phyloP scores from a whole-genome alignment of 1,140 invertebrate species.

The Monomorium pharaonis region DNA sequence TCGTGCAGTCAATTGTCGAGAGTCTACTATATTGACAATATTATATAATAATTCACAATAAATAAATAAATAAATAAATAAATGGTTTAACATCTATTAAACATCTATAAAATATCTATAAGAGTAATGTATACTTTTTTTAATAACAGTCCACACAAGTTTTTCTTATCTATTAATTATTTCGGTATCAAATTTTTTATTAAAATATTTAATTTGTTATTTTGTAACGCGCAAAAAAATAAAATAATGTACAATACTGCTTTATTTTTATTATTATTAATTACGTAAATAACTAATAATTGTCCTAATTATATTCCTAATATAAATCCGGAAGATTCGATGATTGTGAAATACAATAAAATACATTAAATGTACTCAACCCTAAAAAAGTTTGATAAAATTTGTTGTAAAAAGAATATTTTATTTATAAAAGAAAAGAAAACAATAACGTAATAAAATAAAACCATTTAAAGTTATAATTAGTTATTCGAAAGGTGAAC shows the following conservation, averaged over 20 bases:
- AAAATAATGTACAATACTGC: constrained; percentile 43
- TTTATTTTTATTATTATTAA: constrained; percentile 2
- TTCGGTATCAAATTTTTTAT: constrained; percentile 23
- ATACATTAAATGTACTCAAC: constrained; percentile 51
- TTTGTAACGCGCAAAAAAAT: background rate
- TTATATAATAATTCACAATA: constrained; percentile 25
- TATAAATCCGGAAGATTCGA: constrained; percentile 18
- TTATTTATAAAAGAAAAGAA: background rate
- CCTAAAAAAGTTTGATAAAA: constrained; percentile 9
- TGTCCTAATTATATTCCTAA: constrained; percentile 6
- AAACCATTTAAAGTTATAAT: constrained; percentile 67
- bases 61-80: constrained; percentile 41
- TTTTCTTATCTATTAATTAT: constrained; percentile 9
- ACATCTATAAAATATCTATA: background rate
- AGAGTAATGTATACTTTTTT: constrained; percentile 28
- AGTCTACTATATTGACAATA: constrained; percentile 23
- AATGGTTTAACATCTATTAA: background rate
- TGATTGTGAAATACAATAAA: constrained; percentile 5
- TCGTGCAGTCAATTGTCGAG: too few species aligned
- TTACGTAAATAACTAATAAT: constrained; percentile 39
- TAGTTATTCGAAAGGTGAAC: constrained; percentile 63
- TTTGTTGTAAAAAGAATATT: background rate
- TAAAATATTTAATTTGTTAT: background rate
- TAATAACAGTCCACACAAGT: too few species aligned
- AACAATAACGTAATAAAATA: constrained; percentile 43